These are phyloP conservation scores for Crossaster papposus DNA, from an alignment of 53 echinoderm and acorn worm species.

Conservation along the genomic window DNA sequence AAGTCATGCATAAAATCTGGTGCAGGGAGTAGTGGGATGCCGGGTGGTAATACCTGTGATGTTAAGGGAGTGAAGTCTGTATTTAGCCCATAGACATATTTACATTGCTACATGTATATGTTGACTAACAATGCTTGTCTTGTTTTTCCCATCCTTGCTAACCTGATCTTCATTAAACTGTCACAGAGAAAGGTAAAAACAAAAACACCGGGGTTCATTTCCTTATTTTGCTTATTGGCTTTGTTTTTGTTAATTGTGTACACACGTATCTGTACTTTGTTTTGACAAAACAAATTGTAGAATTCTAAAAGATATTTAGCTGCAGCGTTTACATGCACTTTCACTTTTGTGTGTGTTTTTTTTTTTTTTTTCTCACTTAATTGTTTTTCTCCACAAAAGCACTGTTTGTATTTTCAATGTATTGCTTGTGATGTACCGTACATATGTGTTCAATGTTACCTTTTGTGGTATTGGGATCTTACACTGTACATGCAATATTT, in stretches of 20 bases:
- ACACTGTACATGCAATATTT: background rate
- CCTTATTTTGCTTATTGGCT: background rate
- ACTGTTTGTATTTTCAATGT: background rate
- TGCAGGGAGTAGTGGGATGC: too few species aligned
- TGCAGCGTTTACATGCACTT: background rate
- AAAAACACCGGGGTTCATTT: background rate
- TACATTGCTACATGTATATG: constrained; percentile 9
- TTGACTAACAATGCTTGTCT: constrained; percentile 58
- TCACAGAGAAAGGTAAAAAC: constrained; percentile 57
- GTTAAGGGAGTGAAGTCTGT: background rate
- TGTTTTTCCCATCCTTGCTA: constrained; percentile 44
- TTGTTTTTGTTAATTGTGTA: background rate
- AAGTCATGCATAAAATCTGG: too few species aligned
- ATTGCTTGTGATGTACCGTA: background rate
- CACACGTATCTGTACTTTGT: background rate
- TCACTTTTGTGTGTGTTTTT: background rate
- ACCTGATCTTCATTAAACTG: constrained; percentile 34
- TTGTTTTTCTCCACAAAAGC: background rate
- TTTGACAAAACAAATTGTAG: background rate
- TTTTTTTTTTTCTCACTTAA: background rate
- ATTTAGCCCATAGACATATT: background rate
- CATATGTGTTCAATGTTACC: background rate
- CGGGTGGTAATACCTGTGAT: too few species aligned
- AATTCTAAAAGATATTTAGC: too few species aligned
- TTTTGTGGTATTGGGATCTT: background rate